Base-by-base conservation (phyloP, 2,797 vertebrate species). In the Limnodromus scolopaceus region DNA sequence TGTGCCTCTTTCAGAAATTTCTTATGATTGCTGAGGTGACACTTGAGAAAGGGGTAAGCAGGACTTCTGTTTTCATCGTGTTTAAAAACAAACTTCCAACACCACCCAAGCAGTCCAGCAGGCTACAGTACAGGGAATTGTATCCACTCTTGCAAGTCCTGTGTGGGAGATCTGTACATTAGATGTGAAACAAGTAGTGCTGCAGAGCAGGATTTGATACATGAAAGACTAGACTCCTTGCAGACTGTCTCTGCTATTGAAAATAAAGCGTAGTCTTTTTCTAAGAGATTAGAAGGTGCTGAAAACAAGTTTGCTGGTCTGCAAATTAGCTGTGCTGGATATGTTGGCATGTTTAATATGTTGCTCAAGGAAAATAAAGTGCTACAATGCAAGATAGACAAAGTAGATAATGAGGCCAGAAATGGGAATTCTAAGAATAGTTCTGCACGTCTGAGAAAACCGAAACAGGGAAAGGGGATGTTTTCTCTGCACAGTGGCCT, bases 301-400 rank as follows among this genome's bases (percentile, higher is more conserved):
- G 95, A 94, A 96, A 97, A 96, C 95, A 91, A 96, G 89, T 91
- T 91, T 93, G 82, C 79, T 92, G 65, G 71, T 69, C 96, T 93
- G 89, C 81, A 96, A 91, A 97, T 96, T 92, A 96, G 91, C 95
- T 97, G 94, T 60, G 78, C 57, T 94, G 84, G 94, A 95, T 92
- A 97, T 89, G 75, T 66, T 96, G 96, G 78, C 87, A 89, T 91
- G 87, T 93, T 94, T 97, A 94, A 96, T 82, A 91, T 25, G 89
- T 34, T 93, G 78, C 78, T 96, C 46, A 87, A 93, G 72, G 94
- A 96, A 97, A 96, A 97, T 94, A 96, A 93, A 81, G 94, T 95
- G 97, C 79, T 95, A 92, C 81, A 85, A 93, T 91, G 93, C 77
- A 76, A 95, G 96, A 96, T 22, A 93, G 94, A 91, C 92, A 92